Evolutionary conservation across 2,797 vertebrate genomes (phyloP).

Genomic region (Antennarius maculatus): DNA sequence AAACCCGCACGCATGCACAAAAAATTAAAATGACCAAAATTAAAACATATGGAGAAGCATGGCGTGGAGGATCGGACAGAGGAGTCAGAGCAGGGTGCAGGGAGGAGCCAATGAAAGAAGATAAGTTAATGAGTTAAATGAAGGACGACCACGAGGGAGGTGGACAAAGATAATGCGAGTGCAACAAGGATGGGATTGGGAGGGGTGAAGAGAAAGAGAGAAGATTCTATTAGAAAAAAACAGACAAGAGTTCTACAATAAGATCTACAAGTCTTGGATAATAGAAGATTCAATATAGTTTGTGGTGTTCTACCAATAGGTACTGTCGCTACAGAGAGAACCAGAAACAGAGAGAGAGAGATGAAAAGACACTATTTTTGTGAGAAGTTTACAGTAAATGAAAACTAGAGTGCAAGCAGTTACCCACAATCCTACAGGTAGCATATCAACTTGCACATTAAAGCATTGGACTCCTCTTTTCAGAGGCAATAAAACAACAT

Average conservation of each 20-base stretch:
- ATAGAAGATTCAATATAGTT: background rate
- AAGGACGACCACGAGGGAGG: constrained; percentile 21
- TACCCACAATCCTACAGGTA: constrained; percentile 19
- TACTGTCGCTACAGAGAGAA: constrained; percentile 39
- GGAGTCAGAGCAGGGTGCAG: constrained; percentile 63
- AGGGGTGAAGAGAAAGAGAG: constrained; percentile 80
- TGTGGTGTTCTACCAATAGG: constrained; percentile 36
- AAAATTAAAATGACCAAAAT: constrained; percentile 77
- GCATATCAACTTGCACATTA: constrained; percentile 5
- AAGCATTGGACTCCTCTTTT: background rate
- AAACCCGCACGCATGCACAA: constrained; percentile 69
- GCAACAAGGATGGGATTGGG: constrained; percentile 70
- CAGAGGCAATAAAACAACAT: background rate
- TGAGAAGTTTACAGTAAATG: constrained; percentile 45
- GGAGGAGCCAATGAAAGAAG: constrained; percentile 16
- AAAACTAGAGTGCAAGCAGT: constrained; percentile 51
- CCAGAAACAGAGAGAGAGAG: constrained; percentile 25
- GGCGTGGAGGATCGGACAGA: constrained; percentile 45
- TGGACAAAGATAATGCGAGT: constrained; percentile 10
- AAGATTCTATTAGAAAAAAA: constrained; percentile 84
- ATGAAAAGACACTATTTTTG: constrained; percentile 40
- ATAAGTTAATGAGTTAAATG: constrained; percentile 78
- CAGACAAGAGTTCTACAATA: constrained; percentile 70
- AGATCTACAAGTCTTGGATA: constrained; percentile 8
- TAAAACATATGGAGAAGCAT: constrained; percentile 70